Evolutionary conservation across 1,140 invertebrate species (phyloP).

Genomic region (Parapsyche elsis): DNA sequence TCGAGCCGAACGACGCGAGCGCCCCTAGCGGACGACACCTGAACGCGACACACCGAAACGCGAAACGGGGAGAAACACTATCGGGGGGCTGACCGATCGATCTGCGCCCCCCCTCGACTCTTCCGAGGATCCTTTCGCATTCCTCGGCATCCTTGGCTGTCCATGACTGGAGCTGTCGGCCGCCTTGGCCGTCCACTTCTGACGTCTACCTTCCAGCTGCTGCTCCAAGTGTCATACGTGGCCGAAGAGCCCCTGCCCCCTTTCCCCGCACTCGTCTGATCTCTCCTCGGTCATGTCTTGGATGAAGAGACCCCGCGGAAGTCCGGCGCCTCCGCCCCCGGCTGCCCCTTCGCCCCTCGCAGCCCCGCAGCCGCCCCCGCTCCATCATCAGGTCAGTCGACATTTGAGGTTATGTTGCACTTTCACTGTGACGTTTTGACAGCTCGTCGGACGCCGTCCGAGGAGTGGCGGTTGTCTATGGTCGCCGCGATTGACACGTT

Average conservation of each 20-base stretch:
- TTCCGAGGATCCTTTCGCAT: not conserved
- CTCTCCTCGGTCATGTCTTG: constrained; percentile 62
- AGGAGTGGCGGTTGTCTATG: too few species aligned
- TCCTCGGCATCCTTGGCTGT: not conserved
- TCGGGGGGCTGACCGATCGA: not conserved
- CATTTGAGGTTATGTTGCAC: constrained; percentile 49
- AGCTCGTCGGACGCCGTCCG: too few species aligned
- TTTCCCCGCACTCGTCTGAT: not conserved
- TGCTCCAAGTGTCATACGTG: not conserved
- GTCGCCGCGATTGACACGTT: not conserved
- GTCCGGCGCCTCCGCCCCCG: constrained; percentile 58
- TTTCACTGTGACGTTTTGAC: constrained; percentile 23
- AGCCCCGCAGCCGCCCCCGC: constrained; percentile 58
- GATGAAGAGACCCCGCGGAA: constrained; percentile 63
- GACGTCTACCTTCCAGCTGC: not conserved
- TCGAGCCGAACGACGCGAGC: not conserved
- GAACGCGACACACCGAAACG: too few species aligned
- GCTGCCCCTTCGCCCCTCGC: constrained; percentile 55
- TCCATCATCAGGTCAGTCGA: constrained; percentile 53
- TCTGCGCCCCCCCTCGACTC: not conserved
- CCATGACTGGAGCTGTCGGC: not conserved
- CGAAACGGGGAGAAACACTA: too few species aligned
- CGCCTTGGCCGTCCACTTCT: not conserved
- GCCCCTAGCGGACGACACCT: not conserved
- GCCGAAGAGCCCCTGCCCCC: not conserved